Evolutionary conservation across 1,140 invertebrate genomes (phyloP), one percentile per base, ranked within the genome.

Genomic region (Papilio glaucus): DNA sequence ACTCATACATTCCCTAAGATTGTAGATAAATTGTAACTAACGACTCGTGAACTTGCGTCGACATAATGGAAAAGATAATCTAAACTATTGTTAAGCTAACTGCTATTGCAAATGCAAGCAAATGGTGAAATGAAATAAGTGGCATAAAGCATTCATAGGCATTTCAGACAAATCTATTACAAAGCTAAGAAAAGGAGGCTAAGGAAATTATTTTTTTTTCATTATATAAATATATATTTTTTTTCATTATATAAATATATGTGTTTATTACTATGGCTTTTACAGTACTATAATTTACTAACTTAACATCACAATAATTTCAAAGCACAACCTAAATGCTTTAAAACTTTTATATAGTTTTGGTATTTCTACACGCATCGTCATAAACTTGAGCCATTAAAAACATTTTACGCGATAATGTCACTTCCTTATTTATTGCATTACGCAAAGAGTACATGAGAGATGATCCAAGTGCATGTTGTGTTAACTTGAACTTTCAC

Each of bases 401-500:
- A 41, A 65, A 57, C 49, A 57, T 18, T 67, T 67, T 15, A 67
- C 63, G 18, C 18, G 63, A 38, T 21, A 53, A 45, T 63, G 38
- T 45, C 24, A 45, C 18, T 61, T 72, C 61, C 60, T 29, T 72
- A 42, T 29, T 41, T 62, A 24, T 65, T 33, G 39, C 15, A 63
- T 72, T 41, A 61, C 60, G 39, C 13, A 62, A 63, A 42, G 71
- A 63, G 61, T 38, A 39, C 26, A n/a, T 18, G 61, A 72, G 37
- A 49, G 37, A 45, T 26, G n/a, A 72, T 62, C 61, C 71, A 72
- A 29, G 41, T 61, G 60, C 53, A 62, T 41, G 29, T 62, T 63
- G 39, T 71, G 45, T 68, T 63, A 68, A 73, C 72, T 73, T 73
- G 72, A 77, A 77, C 75, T 77, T 77, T 77, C 72, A 68, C 49